phyloP scores from a whole-genome alignment of 2,888 invertebrate species.

The Melikaiella ostensackeni region DNA sequence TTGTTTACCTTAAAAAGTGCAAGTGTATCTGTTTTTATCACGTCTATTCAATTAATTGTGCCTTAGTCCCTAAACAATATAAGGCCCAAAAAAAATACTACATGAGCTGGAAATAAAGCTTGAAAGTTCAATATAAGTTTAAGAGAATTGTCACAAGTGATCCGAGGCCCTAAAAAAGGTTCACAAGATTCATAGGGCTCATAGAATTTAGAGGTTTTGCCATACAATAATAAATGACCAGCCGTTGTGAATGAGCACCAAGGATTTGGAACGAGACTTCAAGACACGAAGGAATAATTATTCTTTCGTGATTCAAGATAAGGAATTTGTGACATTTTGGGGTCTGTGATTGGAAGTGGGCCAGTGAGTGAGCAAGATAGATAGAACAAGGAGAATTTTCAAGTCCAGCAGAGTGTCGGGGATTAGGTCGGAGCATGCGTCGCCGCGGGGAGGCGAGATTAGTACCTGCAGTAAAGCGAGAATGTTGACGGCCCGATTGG shows the following conservation, averaged over 20 bases:
- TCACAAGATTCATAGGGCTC: not conserved
- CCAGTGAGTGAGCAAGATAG: slow-evolving; percentile 40
- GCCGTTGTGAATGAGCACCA: not conserved
- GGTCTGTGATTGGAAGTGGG: not conserved
- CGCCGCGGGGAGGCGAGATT: slow-evolving; percentile 47
- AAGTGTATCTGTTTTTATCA: not conserved
- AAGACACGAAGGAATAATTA: too few species aligned
- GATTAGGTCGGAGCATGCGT: slow-evolving; percentile 42
- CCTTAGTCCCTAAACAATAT: not conserved
- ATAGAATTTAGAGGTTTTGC: not conserved
- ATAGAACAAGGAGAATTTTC: slow-evolving; percentile 36
- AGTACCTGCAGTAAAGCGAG: slow-evolving; percentile 49
- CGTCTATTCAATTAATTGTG: not conserved
- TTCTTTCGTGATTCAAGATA: not conserved
- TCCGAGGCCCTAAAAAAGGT: not conserved
- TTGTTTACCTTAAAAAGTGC: slow-evolving; percentile 4
- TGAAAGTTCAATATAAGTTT: not conserved
- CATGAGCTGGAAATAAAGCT: not conserved
- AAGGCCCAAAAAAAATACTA: not conserved
- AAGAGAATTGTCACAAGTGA: too few species aligned
- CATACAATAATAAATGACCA: not conserved
- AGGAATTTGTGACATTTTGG: not conserved
- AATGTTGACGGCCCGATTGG: slow-evolving; percentile 73
- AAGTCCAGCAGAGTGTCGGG: slow-evolving; percentile 23
- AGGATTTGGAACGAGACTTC: not conserved